phyloP scores from a whole-genome alignment of 2,797 vertebrate species.

The Cynodonichthys magdalenae region DNA sequence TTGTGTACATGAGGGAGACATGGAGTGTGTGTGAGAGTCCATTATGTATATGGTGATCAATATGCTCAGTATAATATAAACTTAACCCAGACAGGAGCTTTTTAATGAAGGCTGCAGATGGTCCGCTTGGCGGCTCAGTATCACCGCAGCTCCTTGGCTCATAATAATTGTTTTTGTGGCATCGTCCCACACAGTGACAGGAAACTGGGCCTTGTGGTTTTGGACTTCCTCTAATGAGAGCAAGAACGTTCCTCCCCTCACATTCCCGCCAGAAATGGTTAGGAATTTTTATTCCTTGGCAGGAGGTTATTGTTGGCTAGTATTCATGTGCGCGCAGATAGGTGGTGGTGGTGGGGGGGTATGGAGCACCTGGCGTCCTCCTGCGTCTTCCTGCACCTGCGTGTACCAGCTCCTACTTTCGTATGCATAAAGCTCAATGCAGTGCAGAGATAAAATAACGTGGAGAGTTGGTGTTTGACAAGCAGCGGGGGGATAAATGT shows the following conservation, averaged over 20 bases:
- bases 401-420: background rate
- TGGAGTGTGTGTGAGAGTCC: background rate
- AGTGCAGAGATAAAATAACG: conserved; percentile 10
- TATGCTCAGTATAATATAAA: conserved; percentile 55
- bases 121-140: conserved; percentile 65
- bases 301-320: conserved; percentile 3
- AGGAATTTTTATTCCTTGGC: conserved; percentile 45
- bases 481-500: conserved; percentile 27
- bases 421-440: conserved; percentile 27
- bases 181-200: conserved; percentile 50
- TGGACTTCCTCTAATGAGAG: conserved; percentile 52
- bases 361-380: conserved; percentile 53
- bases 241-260: conserved; percentile 5
- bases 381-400: conserved; percentile 17
- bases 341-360: conserved; percentile 5
- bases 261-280: conserved; percentile 41
- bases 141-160: conserved; percentile 40
- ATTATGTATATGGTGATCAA: conserved; percentile 47
- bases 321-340: background rate
- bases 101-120: conserved; percentile 67
- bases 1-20: background rate
- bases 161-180: conserved; percentile 54
- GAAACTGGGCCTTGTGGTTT: conserved; percentile 32
- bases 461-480: conserved; percentile 12
- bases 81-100: conserved; percentile 53